Evolutionary conservation across 1,140 invertebrate genomes (phyloP).

Genomic region (Drosophila bifasciata): DNA sequence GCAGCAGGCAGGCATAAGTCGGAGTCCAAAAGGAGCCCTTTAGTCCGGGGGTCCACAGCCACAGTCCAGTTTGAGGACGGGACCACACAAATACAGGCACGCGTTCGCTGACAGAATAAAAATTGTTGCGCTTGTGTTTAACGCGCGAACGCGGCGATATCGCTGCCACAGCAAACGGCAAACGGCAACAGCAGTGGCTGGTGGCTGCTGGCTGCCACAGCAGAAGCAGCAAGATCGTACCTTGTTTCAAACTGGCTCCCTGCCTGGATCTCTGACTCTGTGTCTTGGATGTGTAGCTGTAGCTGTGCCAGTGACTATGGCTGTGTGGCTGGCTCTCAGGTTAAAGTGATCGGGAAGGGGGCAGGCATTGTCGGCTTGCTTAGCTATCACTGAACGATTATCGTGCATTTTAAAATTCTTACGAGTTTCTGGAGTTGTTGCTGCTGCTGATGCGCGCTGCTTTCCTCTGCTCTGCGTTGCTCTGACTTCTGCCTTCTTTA

Average conservation of each 20-base stretch:
- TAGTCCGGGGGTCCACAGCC: constrained; percentile 18
- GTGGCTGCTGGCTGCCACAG: constrained; percentile 30
- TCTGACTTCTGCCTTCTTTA: constrained; percentile 51
- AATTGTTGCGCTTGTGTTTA: constrained; percentile 84
- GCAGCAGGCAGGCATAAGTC: constrained; percentile 24
- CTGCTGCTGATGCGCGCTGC: constrained; percentile 41
- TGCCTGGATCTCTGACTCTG: constrained; percentile 26
- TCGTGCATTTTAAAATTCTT: constrained; percentile 84
- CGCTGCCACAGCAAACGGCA: constrained; percentile 44
- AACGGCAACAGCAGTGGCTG: constrained; percentile 20
- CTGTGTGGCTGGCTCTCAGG: constrained; percentile 47
- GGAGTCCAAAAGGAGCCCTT: constrained; percentile 19
- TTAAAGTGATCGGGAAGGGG: constrained; percentile 63
- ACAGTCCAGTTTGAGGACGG: constrained; percentile 69
- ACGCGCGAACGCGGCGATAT: constrained; percentile 83
- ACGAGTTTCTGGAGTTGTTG: constrained; percentile 66
- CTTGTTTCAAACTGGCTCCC: constrained; percentile 80
- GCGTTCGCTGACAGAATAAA: constrained; percentile 84
- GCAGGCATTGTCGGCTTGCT: constrained; percentile 79
- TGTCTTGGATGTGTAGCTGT: too few species aligned
- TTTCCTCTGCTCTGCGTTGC: constrained; percentile 20
- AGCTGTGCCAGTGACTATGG: constrained; percentile 5
- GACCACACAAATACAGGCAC: constrained; percentile 84
- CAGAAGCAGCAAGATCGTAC: constrained; percentile 50
- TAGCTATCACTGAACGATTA: constrained; percentile 84